A percentile compares a stretch with the other conserved stretches of the same genome.
Evolutionary conservation across 1,140 invertebrate genomes (phyloP).

Genomic region (Acromyrmex charruanus): DNA sequence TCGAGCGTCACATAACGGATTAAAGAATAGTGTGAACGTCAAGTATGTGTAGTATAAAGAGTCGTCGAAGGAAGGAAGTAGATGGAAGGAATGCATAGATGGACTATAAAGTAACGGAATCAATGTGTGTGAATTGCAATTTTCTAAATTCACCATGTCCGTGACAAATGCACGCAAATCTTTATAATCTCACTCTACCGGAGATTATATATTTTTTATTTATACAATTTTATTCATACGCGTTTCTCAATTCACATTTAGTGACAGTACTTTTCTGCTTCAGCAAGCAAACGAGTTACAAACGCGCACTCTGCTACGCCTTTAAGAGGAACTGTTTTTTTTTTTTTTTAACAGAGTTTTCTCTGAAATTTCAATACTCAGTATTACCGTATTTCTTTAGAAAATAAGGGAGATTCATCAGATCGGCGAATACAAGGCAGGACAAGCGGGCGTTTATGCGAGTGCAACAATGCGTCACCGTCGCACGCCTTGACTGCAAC

Average conservation of each 20-base stretch:
- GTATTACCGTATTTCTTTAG: conserved; percentile 15
- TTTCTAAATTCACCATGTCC: not conserved
- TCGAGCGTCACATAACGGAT: conserved; percentile 58
- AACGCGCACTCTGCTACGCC: too few species aligned
- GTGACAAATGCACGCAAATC: conserved; percentile 9
- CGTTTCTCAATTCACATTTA: not conserved
- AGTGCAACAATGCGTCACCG: conserved; percentile 54
- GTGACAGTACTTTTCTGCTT: not conserved
- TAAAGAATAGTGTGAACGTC: conserved; percentile 51
- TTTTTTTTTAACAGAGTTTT: not conserved
- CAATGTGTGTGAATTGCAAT: not conserved
- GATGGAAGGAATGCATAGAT: not conserved
- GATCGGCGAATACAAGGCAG: not conserved
- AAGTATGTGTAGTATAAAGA: conserved; percentile 22
- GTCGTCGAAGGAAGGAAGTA: conserved; percentile 8
- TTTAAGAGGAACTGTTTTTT: not conserved
- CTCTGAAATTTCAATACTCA: conserved; percentile 19
- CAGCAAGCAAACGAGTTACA: not conserved
- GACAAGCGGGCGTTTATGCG: conserved; percentile 39
- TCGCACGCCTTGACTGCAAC: not conserved
- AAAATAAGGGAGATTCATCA: conserved; percentile 8
- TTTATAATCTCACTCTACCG: not conserved
- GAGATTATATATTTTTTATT: not conserved
- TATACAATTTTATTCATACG: not conserved
- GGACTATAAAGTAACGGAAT: conserved; percentile 23